Percentiles rank a stretch among this genome's conserved stretches.
phyloP scores from a whole-genome alignment of 2,113 vertebrate species.

The Phainopepla nitens region DNA sequence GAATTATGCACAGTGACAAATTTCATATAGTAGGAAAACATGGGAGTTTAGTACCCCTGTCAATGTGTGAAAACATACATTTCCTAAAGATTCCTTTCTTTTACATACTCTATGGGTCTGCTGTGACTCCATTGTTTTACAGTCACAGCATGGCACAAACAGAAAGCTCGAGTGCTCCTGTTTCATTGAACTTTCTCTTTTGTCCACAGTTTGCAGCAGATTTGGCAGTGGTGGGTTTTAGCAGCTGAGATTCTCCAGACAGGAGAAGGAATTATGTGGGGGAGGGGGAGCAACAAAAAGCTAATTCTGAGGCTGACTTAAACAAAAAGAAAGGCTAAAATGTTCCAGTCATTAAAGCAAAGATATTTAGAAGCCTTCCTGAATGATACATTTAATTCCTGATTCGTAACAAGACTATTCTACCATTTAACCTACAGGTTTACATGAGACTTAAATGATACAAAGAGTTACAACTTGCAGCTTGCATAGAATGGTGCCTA shows the following conservation, averaged over 20 bases:
- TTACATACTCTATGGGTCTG: neutral
- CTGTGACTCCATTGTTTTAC: neutral
- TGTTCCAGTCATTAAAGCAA: neutral
- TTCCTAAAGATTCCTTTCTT: neutral
- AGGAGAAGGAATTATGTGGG: neutral
- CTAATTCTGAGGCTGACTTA: neutral
- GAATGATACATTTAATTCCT: neutral
- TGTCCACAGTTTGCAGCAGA: neutral
- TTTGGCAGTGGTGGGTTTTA: neutral
- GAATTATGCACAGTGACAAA: neutral
- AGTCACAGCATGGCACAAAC: neutral
- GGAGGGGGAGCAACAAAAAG: neutral
- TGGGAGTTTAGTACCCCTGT: neutral
- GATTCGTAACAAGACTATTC: neutral
- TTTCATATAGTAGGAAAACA: neutral
- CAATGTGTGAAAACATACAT: neutral
- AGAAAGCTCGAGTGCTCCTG: neutral
- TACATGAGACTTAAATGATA: neutral
- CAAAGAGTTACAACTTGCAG: neutral
- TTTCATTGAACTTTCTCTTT: neutral
- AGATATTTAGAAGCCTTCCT: neutral
- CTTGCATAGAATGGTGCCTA: neutral
- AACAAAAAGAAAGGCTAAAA: neutral
- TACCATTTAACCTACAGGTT: neutral
- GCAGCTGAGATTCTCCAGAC: neutral